Evolutionary conservation across 37 sponge, comb jelly and placozoan genomes (phyloP), one percentile per base, ranked within the genome.

Genomic region (Chondrosia reniformis): DNA sequence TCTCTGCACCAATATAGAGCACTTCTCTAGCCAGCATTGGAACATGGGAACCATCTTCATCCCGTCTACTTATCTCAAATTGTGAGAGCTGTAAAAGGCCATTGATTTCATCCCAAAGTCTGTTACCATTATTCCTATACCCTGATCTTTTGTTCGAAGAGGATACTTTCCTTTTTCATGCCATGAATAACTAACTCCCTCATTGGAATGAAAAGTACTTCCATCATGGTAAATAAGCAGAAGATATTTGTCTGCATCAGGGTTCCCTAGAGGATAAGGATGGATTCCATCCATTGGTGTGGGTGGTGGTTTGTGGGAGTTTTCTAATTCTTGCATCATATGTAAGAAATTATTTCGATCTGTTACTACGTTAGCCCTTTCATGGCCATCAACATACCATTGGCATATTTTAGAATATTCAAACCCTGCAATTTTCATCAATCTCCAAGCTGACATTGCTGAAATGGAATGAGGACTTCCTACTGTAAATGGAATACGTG

Each of bases 171-270:
- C 56, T 36, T 72, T 81, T 1, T 81, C 83, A 22, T 37, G 42
- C 73, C 83, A 82, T 32, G 22, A 22, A 25, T 55, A 58, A 8
- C 36, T 8, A 34, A 36, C 40, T 6, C 46, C 83, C 46, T 82
- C 83, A 75, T 82, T 73, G 13, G 83, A 55, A 31, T 75, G 76
- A 25, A 61, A 82, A 0, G 63, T 30, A 5, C 45, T 39, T 43
- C 75, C 83, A 61, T 82, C 83, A 75, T 82, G 75, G 41, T 43
- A 82, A n/a, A 75, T 82, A 13, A 79, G 46, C 25, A 79, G 67
- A 22, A 79, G 22, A n/a, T 69, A 4, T 2, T 6, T 34, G 31
- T 1, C 43, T 38, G 72, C 72, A 40, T 39, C 17, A 1, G 1
- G 0, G 2, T 69, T 40, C 2, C 72, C 72, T 1, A 38, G 10